These are phyloP conservation scores for Oasisia sp. DNA, from an alignment of 2,888 invertebrate species.

Conservation along the genomic window DNA sequence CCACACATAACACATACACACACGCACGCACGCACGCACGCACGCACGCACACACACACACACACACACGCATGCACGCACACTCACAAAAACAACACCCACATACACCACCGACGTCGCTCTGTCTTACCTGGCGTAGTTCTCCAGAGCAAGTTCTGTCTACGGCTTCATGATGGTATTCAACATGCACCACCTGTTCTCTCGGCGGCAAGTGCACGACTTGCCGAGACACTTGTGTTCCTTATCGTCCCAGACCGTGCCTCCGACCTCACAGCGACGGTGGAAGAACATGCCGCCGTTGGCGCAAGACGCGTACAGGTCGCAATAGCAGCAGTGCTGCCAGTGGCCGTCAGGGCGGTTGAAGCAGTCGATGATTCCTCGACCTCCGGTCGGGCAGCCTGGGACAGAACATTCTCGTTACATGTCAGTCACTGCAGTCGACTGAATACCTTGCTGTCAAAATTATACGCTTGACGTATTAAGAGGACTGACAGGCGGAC, in stretches of 20 bases:
- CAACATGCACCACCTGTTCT: neutral
- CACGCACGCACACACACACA: neutral
- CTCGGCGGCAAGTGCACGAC: neutral
- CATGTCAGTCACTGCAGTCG: neutral
- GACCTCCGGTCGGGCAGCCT: neutral
- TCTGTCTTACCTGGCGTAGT: neutral
- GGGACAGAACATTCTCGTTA: neutral
- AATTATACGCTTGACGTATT: neutral
- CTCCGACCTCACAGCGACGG: neutral
- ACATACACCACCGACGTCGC: neutral
- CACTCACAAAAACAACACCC: neutral
- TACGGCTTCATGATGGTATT: neutral
- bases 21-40: neutral
- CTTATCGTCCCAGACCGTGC: neutral
- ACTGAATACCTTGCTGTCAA: neutral
- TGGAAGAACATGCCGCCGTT: slow-evolving; percentile 17
- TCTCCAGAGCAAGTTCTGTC: no score
- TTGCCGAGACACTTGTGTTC: slow-evolving; percentile 12
- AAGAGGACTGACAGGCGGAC: no score
- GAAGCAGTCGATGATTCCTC: neutral
- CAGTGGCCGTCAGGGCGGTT: neutral
- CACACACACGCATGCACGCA: neutral
- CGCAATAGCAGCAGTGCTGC: slow-evolving; percentile 14
- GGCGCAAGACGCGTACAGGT: slow-evolving; percentile 14
- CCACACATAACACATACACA: neutral